Percentiles rank a stretch among this genome's conserved stretches.
Evolutionary conservation across 2,888 invertebrate species (phyloP).

Genomic region (Meiosimyza decipiens): DNA sequence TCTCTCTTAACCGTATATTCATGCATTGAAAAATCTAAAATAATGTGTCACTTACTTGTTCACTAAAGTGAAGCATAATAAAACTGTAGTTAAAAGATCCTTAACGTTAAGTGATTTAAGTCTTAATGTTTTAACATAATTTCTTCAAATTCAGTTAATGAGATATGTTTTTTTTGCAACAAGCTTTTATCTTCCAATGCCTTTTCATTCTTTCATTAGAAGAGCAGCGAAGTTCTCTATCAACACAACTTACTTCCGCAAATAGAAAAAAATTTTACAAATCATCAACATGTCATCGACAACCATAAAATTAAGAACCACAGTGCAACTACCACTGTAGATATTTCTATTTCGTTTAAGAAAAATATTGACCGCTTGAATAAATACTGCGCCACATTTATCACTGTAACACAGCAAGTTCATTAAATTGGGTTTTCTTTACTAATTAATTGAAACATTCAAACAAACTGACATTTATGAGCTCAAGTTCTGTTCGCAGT

Average conservation of each 20-base stretch:
- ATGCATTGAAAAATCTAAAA: background rate
- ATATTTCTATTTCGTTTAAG: background rate
- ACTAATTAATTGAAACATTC: constrained; percentile 28
- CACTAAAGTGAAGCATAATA: no score
- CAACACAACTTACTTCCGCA: no score
- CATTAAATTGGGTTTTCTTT: background rate
- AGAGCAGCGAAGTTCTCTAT: no score
- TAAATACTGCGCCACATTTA: constrained; percentile 7
- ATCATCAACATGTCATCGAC: background rate
- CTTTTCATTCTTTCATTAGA: no score
- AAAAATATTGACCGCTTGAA: background rate
- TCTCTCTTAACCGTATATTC: no score
- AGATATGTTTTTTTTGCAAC: no score
- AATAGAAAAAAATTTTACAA: no score
- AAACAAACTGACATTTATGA: constrained; percentile 15
- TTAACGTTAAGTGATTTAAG: no score
- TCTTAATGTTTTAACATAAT: background rate
- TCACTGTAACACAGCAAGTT: background rate
- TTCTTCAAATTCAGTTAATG: no score
- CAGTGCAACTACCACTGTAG: no score
- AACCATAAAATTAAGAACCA: background rate
- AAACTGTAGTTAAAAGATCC: no score
- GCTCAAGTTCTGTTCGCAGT: background rate
- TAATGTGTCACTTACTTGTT: background rate
- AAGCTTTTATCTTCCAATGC: no score